Evolutionary conservation across 1,140 invertebrate species (phyloP), one percentile per base, ranked within the genome.

Genomic region (Galendromus occidentalis): DNA sequence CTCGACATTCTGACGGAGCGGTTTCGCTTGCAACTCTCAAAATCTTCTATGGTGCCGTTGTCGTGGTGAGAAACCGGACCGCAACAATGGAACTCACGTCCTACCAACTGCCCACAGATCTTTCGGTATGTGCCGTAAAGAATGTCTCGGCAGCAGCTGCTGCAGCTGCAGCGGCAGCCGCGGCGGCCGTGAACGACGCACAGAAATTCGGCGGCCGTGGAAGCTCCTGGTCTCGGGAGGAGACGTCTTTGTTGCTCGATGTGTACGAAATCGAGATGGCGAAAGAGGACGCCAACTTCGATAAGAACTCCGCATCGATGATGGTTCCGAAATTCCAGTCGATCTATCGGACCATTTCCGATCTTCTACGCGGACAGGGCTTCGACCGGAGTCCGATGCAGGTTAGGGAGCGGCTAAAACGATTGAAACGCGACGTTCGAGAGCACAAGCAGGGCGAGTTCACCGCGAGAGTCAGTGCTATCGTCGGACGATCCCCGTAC

Each of bases 361-460:
- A 59, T 25, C 51, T 59, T 25, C 9, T 59, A n/a, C 14, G 51
- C 4, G 51, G 25, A 2, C 51, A 59, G 20, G 51, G 51, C 12
- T 59, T 59, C 22, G 51, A 59, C 12, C 12, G 51, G 14, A 59
- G 51, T 59, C 51, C 51, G 14, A 59, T 59, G 51, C 51, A 59
- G 22, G 51, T 59, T 18, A 17, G 51, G 6, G 51, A 59, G 9
- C 14, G 51, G 14, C 20, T 59, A 4, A 59, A 59, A 22, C 1
- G 51, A 59, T 25, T 59, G 12, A 59, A 59, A 22, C 51, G 51
- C 14, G 51, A 59, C 20, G 51, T 59, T 59, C 14, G 51, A 25
- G 51, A 59, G 9, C 51, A 59, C 51, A 59, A 59, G 51, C 51
- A 59, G 9, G 51, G 51, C 51, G 51, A 59, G 22, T 59, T 59